Evolutionary conservation across 2,113 vertebrate species (phyloP), one percentile per base, ranked within the genome.

Genomic region (Saccopteryx leptura): DNA sequence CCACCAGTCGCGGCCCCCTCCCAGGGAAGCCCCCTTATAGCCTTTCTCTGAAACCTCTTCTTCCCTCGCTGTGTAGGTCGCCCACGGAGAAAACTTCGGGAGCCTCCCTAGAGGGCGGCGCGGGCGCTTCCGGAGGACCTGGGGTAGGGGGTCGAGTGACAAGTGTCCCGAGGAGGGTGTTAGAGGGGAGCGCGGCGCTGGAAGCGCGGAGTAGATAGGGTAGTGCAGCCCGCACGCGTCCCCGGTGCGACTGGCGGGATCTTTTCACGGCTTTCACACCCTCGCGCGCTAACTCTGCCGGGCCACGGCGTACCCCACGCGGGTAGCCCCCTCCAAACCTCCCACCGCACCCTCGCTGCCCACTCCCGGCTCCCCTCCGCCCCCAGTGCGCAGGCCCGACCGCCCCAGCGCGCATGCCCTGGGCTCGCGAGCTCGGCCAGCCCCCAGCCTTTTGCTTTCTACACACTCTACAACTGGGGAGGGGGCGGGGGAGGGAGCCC

Each of bases 321-420:
- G 52, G 15, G 15, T 39, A 0, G 19, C 33, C 61, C 86, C 33
- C 33, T 21, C 33, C 60, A 21, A 23, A 1, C 17, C 33, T 52
- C 84, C 31, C 50, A 23, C 9, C 15, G n/a, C 1, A 63, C 60
- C n/a, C 23, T 1, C 10, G 8, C 19, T 8, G 4, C 33, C 33
- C 2, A 24, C 60, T 80, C 74, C 69, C 18, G 28, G 79, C 21
- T 61, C 50, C 91, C 54, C 93, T 39, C 93, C 96, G 48, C 97
- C 97, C 94, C 95, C 93, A 96, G 91, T 96, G 95, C 90, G 96
- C 97, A 98, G 97, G 84, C 96, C 96, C 96, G 79, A 91, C 87
- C 71, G 72, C 97, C 90, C 84, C 97, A 82, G 91, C 97, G 98
- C 98, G 98, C 98, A 98, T 98, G 98, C 98, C 98, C 96, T 97